Evolutionary conservation across 2,797 vertebrate species (phyloP).

Genomic region (Lepilemur ruficaudatus): DNA sequence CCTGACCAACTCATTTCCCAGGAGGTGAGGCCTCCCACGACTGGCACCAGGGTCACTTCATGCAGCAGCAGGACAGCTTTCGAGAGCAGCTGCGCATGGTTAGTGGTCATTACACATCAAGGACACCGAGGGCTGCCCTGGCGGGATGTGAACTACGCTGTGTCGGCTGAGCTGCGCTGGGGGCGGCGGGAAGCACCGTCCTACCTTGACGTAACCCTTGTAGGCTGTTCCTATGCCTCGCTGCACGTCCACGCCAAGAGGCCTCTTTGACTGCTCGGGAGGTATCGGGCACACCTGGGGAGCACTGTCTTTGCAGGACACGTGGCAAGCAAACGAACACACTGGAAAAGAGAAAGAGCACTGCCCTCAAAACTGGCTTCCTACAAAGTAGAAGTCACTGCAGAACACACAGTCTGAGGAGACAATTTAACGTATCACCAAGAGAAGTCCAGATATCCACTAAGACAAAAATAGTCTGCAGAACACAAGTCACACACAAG

Average conservation of each 20-base stretch:
- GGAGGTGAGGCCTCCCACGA: not conserved
- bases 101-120: too few species aligned
- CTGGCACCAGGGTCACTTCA: rapidly evolving
- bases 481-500: not conserved
- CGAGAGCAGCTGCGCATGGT: rapidly evolving
- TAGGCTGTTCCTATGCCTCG: slow-evolving; percentile 97
- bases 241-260: slow-evolving; percentile 96
- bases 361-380: slow-evolving; percentile 33
- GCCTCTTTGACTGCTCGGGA: slow-evolving; percentile 95
- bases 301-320: slow-evolving; percentile 95
- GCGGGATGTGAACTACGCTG: not conserved
- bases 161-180: not conserved
- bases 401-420: rapidly evolving
- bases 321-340: slow-evolving; percentile 97
- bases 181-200: not conserved
- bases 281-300: slow-evolving; percentile 97
- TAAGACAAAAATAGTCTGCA: not conserved
- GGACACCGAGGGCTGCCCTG: rapidly evolving
- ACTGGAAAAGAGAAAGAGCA: slow-evolving; percentile 84
- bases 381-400: too few species aligned
- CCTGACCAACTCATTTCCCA: not conserved
- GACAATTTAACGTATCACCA: not conserved
- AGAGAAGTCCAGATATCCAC: rapidly evolving
- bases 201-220: slow-evolving; percentile 97
- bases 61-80: not conserved